A percentile compares a stretch with the other conserved stretches of the same genome.
Conservation (phyloP, 2,797 vertebrate genomes). For the Micromesistius poutassou region DNA sequence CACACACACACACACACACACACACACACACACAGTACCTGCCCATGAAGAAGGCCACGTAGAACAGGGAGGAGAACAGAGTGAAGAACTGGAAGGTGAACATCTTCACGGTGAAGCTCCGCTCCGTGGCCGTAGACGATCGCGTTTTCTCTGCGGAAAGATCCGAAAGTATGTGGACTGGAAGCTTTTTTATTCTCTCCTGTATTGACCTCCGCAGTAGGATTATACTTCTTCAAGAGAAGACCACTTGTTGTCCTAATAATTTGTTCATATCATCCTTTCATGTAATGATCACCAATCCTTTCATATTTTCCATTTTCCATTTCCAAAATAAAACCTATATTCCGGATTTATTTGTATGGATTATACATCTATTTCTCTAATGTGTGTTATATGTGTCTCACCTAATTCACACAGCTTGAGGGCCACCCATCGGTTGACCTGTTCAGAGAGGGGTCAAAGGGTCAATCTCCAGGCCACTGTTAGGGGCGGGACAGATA, state of each 20-base stretch:
- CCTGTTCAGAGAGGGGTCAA: slow-evolving; percentile 54
- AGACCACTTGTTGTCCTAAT: background rate
- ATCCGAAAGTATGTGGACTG: background rate
- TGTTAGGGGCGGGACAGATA: background rate
- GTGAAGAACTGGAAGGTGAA: slow-evolving; percentile 94
- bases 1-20: background rate
- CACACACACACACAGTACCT: slow-evolving; percentile 70
- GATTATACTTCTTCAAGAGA: background rate
- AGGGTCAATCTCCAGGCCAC: background rate
- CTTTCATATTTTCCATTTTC: background rate
- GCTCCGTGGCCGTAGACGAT: slow-evolving; percentile 78
- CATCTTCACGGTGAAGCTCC: slow-evolving; percentile 86
- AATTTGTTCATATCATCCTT: background rate
- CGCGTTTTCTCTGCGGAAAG: slow-evolving; percentile 76
- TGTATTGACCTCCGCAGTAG: background rate
- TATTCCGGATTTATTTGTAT: background rate
- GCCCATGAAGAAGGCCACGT: slow-evolving; percentile 92
- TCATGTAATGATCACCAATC: background rate
- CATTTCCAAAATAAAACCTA: background rate
- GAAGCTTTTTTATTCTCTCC: background rate
- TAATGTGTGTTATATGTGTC: slow-evolving; percentile 58
- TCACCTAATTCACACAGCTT: slow-evolving; percentile 84
- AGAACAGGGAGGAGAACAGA: slow-evolving; percentile 90
- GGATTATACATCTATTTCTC: background rate
- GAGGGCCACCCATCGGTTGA: slow-evolving; percentile 79